Evolutionary conservation across 2,888 invertebrate genomes (phyloP).

Genomic region (Acleris literana): DNA sequence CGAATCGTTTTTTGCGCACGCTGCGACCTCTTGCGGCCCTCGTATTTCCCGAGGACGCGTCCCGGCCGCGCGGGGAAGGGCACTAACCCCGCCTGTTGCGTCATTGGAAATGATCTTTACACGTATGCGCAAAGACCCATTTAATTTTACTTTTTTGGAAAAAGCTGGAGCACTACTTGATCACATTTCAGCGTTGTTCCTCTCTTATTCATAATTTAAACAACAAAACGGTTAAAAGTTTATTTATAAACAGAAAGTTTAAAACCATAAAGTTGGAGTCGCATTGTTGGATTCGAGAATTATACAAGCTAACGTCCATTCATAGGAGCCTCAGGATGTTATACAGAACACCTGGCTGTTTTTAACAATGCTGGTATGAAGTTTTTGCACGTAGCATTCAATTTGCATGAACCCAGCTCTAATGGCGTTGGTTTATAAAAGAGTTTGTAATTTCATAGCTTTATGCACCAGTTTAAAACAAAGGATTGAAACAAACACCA

Average conservation of each 20-base stretch:
- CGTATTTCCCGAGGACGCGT: conserved; percentile 25
- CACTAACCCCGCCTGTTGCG: conserved; percentile 30
- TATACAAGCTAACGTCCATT: conserved; percentile 7
- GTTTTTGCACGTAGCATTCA: conserved; percentile 5
- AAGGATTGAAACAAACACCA: too few relatives aligned
- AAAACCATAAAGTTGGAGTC: conserved; percentile 4
- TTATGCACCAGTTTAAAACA: too few relatives aligned
- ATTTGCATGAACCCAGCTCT: neutral
- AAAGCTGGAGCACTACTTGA: too few relatives aligned
- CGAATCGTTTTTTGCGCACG: conserved; percentile 12
- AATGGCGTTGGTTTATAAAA: conserved; percentile 2
- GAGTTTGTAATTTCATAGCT: conserved; percentile 1
- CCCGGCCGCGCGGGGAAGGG: conserved; percentile 21
- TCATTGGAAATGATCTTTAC: conserved; percentile 21
- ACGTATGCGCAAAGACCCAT: neutral
- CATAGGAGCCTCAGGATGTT: conserved; percentile 3
- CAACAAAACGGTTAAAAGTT: neutral
- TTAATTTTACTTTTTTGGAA: neutral
- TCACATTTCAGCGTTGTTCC: neutral
- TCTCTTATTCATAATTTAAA: neutral
- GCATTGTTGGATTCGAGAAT: conserved; percentile 20
- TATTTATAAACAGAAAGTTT: conserved; percentile 12
- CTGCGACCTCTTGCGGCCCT: conserved; percentile 29
- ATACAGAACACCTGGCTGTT: conserved; percentile 7
- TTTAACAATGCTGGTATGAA: conserved; percentile 11